Conservation (phyloP, 2,888 invertebrate genomes). For the Bembecia ichneumoniformis region DNA sequence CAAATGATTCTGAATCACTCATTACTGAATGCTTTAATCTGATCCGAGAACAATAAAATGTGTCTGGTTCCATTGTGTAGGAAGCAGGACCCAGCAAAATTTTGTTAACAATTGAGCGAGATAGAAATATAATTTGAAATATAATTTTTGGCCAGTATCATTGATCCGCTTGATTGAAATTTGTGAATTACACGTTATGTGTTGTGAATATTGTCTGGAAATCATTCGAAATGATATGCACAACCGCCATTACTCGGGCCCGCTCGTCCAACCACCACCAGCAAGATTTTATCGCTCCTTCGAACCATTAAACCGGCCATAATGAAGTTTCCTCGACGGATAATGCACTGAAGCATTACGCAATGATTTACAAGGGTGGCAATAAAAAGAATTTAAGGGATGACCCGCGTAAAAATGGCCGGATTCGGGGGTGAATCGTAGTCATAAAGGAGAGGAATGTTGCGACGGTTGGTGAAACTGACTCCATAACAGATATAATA, state of each 20-base stretch:
- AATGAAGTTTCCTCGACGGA: slow-evolving; percentile 69
- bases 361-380: slow-evolving; percentile 70
- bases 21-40: too few relatives aligned
- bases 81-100: too few relatives aligned
- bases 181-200: slow-evolving; percentile 1
- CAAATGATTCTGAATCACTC: too few relatives aligned
- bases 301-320: slow-evolving; percentile 71
- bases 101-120: too few relatives aligned
- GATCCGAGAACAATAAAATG: too few relatives aligned
- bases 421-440: slow-evolving; percentile 26
- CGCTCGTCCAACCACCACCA: slow-evolving; percentile 35
- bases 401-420: slow-evolving; percentile 60
- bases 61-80: too few relatives aligned
- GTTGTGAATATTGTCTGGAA: not conserved
- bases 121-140: too few relatives aligned
- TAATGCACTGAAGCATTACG: slow-evolving; percentile 69
- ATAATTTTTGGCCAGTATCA: too few relatives aligned
- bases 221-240: slow-evolving; percentile 6
- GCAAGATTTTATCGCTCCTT: slow-evolving; percentile 70
- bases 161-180: not conserved
- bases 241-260: slow-evolving; percentile 27
- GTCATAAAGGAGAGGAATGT: slow-evolving; percentile 65
- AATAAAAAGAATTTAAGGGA: slow-evolving; percentile 73
- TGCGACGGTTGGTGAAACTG: slow-evolving; percentile 38
- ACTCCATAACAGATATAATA: slow-evolving; percentile 21